These are phyloP conservation scores for Drosophila limbata DNA, from an alignment of 2,888 invertebrate genomes.

Conservation along the genomic window DNA sequence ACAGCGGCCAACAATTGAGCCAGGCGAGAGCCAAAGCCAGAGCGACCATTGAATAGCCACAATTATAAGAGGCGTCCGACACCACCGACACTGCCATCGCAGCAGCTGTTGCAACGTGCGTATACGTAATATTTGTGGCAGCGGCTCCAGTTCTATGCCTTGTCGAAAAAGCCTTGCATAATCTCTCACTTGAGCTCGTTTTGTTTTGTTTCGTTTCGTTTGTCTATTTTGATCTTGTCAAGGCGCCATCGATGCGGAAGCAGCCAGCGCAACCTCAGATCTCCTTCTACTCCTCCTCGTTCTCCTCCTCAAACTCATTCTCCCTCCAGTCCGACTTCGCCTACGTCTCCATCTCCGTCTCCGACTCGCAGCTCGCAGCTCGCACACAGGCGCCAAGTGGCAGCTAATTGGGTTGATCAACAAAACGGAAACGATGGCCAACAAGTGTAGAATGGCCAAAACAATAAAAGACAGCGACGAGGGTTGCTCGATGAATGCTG, in stretches of 20 bases:
- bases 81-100: slow-evolving; percentile 13
- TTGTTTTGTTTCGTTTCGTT: background rate
- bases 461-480: slow-evolving; percentile 30
- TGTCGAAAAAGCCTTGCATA: slow-evolving; percentile 34
- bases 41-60: slow-evolving; percentile 53
- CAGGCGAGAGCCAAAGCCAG: slow-evolving; percentile 10
- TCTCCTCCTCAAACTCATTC: background rate
- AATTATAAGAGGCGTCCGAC: slow-evolving; percentile 53
- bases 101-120: slow-evolving; percentile 72
- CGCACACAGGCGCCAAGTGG: slow-evolving; percentile 59
- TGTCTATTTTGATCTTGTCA: slow-evolving; percentile 50
- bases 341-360: background rate
- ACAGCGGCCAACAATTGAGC: slow-evolving; percentile 26
- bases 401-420: slow-evolving; percentile 75
- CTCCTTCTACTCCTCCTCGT: slow-evolving; percentile 10
- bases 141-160: slow-evolving; percentile 63
- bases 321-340: background rate
- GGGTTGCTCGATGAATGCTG: slow-evolving; percentile 32
- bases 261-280: slow-evolving; percentile 16
- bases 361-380: slow-evolving; percentile 46
- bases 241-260: slow-evolving; percentile 48
- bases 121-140: slow-evolving; percentile 72
- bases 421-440: slow-evolving; percentile 52
- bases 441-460: slow-evolving; percentile 38
- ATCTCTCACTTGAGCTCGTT: slow-evolving; percentile 13